A percentile compares a stretch with the other conserved stretches of the same genome.
Conservation (phyloP, 2,113 vertebrate species). For the Actenoides lindsayi region DNA sequence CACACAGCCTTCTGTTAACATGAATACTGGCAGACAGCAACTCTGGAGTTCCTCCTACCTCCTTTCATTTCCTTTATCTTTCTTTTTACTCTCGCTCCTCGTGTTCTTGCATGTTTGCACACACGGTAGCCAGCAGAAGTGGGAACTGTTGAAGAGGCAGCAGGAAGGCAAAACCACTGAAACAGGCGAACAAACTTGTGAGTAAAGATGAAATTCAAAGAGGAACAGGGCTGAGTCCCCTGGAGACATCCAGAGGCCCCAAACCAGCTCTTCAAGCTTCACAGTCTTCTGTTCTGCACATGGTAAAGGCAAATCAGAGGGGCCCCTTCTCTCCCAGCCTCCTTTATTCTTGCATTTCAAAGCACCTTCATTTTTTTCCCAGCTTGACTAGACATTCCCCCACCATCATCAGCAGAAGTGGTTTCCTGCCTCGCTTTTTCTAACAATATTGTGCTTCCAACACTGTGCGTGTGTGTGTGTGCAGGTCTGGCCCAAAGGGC, state of each 20-base stretch:
- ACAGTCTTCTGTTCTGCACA: background rate
- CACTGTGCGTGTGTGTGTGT: fast-evolving
- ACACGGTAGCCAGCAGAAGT: background rate
- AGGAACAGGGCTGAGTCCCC: background rate
- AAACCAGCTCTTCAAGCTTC: background rate
- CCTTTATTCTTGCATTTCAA: background rate
- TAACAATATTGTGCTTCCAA: fast-evolving
- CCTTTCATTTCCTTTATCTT: background rate
- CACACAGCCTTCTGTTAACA: background rate
- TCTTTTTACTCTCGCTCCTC: background rate
- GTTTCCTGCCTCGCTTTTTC: background rate
- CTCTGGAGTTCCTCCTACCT: background rate
- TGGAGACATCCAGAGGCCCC: background rate
- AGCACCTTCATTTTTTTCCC: background rate
- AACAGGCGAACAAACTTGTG: background rate
- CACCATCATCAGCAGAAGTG: fast-evolving
- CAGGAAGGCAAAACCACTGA: background rate
- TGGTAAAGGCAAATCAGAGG: background rate
- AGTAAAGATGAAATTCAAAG: background rate
- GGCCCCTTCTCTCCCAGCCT: fast-evolving
- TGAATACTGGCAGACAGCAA: background rate
- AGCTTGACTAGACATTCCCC: background rate
- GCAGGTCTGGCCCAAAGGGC: background rate
- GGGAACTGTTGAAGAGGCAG: background rate
- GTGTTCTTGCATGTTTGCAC: background rate